These are phyloP conservation scores for Aphidius gifuensis DNA, from an alignment of 1,140 invertebrate species.

Conservation along the genomic window DNA sequence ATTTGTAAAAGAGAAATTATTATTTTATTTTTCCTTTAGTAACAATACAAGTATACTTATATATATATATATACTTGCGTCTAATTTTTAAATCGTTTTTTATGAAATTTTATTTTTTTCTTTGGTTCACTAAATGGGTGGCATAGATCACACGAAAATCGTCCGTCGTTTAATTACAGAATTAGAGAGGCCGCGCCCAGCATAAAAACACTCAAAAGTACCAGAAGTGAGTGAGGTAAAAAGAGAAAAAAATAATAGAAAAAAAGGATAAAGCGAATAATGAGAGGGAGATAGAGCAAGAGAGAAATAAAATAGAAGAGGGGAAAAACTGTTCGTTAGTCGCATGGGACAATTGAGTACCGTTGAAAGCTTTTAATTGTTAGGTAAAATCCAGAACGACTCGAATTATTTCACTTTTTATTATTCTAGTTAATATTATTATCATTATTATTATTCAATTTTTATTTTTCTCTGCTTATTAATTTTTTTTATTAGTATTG, in stretches of 20 bases:
- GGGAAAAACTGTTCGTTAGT: constrained; percentile 12
- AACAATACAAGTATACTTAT: too few relatives aligned
- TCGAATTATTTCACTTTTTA: background rate
- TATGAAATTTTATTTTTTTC: constrained; percentile 2
- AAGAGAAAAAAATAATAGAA: constrained; percentile 17
- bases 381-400: constrained; percentile 17
- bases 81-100: background rate
- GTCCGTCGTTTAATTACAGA: constrained; percentile 16
- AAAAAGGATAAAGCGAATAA: constrained; percentile 4
- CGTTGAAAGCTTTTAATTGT: constrained; percentile 23
- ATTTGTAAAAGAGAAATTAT: too few relatives aligned
- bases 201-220: constrained; percentile 11
- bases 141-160: constrained; percentile 16
- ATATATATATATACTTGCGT: too few relatives aligned
- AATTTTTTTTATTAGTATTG: background rate
- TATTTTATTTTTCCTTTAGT: too few relatives aligned
- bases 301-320: constrained; percentile 19
- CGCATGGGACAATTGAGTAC: constrained; percentile 12
- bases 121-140: constrained; percentile 5
- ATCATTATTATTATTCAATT: background rate
- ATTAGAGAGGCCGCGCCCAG: constrained; percentile 15
- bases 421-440: too few relatives aligned
- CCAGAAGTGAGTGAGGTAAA: constrained; percentile 9
- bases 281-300: constrained; percentile 15
- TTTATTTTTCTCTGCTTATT: constrained; percentile 6